Percentiles rank a stretch among this genome's conserved stretches.
Evolutionary conservation across 2,113 vertebrate species (phyloP).

Genomic region (Semicossyphus pulcher): DNA sequence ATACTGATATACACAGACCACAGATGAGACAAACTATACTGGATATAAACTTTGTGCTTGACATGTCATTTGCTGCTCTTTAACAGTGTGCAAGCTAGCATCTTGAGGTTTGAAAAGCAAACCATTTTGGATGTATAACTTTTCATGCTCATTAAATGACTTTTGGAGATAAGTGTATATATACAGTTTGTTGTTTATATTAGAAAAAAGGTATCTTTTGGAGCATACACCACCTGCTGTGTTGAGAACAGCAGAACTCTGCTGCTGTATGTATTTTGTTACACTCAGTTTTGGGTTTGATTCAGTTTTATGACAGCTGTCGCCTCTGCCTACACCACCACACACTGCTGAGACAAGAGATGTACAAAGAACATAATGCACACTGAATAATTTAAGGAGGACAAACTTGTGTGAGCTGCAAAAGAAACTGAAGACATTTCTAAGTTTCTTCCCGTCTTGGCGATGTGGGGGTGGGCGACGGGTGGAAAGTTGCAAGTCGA

Average conservation of each 20-base stretch:
- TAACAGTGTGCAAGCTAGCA: too few relatives aligned
- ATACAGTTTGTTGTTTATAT: background rate
- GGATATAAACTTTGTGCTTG: too few relatives aligned
- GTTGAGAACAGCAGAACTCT: constrained; percentile 16
- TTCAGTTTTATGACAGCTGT: constrained; percentile 48
- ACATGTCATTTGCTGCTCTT: too few relatives aligned
- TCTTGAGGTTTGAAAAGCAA: too few relatives aligned
- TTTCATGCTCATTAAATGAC: too few relatives aligned
- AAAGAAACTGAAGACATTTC: constrained; percentile 11
- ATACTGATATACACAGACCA: too few relatives aligned
- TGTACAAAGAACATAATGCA: constrained; percentile 23
- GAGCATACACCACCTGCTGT: background rate
- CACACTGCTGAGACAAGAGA: constrained; percentile 23
- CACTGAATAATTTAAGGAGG: constrained; percentile 39
- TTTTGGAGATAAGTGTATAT: background rate
- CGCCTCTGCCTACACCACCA: constrained; percentile 18
- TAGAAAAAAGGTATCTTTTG: background rate
- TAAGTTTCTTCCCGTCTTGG: background rate
- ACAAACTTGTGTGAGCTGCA: constrained; percentile 13
- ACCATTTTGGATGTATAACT: too few relatives aligned
- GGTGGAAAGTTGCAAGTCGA: background rate
- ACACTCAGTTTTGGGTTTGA: constrained; percentile 23
- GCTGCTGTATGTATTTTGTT: constrained; percentile 16
- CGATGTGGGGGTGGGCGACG: background rate
- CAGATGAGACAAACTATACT: too few relatives aligned